These are phyloP conservation scores for Dolichallabes microphthalmus DNA, from an alignment of 2,113 vertebrate genomes.

Conservation along the genomic window DNA sequence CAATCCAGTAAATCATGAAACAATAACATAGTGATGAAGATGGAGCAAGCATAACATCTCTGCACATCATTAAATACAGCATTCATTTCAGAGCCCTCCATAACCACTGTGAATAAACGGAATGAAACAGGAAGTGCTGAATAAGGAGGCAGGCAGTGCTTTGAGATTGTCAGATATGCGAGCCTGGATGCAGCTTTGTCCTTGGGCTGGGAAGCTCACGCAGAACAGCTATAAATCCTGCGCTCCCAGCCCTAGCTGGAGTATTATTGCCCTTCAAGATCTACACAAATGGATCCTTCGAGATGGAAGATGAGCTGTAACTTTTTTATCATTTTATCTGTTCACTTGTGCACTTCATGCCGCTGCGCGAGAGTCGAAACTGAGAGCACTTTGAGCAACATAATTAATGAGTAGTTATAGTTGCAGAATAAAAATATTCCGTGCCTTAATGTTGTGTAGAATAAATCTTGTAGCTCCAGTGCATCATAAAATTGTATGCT, in stretches of 20 bases:
- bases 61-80: background rate
- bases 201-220: conserved; percentile 45
- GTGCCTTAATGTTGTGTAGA: background rate
- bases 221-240: conserved; percentile 49
- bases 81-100: background rate
- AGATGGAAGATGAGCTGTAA: conserved; percentile 29
- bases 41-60: conserved; percentile 18
- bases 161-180: conserved; percentile 34
- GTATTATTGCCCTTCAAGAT: conserved; percentile 28
- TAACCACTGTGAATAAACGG: conserved; percentile 24
- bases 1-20: conserved; percentile 2
- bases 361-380: background rate
- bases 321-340: conserved; percentile 3
- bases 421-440: background rate
- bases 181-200: conserved; percentile 48
- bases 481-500: background rate
- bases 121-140: conserved; percentile 36
- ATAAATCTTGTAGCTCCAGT: background rate
- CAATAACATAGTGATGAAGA: background rate
- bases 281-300: conserved; percentile 20
- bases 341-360: background rate
- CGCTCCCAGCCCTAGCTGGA: conserved; percentile 6
- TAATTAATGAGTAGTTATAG: conserved; percentile 5
- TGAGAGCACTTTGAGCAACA: conserved; percentile 5
- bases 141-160: conserved; percentile 32